phyloP scores from a whole-genome alignment of 2,113 vertebrate species.

The Halichoeres trimaculatus region DNA sequence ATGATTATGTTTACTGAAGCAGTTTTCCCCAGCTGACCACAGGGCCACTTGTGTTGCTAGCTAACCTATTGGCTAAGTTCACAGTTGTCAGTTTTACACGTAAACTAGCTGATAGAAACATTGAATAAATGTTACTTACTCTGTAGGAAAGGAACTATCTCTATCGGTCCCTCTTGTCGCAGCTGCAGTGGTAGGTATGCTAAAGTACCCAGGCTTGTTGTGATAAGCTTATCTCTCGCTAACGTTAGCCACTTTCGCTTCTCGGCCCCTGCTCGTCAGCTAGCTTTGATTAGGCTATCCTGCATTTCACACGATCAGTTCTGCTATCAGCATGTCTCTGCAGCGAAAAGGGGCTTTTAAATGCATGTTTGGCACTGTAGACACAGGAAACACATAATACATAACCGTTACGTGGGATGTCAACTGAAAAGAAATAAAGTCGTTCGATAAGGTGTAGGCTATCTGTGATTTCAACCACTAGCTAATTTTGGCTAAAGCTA shows the following conservation, averaged over 20 bases:
- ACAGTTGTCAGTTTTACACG: slow-evolving; percentile 40
- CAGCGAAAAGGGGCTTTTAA: slow-evolving; percentile 65
- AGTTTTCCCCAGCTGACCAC: neutral
- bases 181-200: slow-evolving; percentile 30
- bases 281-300: slow-evolving; percentile 67
- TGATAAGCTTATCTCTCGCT: slow-evolving; percentile 53
- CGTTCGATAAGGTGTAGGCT: slow-evolving; percentile 6
- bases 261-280: slow-evolving; percentile 65
- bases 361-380: slow-evolving; percentile 74
- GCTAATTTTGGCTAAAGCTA: slow-evolving; percentile 80
- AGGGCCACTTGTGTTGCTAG: slow-evolving; percentile 28
- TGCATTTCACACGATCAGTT: slow-evolving; percentile 77
- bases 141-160: slow-evolving; percentile 2
- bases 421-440: slow-evolving; percentile 9
- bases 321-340: slow-evolving; percentile 74
- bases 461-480: slow-evolving; percentile 34
- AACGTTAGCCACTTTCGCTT: slow-evolving; percentile 67
- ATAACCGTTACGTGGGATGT: neutral
- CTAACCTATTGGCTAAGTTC: slow-evolving; percentile 48
- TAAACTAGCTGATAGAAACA: slow-evolving; percentile 13
- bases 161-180: slow-evolving; percentile 22
- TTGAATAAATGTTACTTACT: slow-evolving; percentile 62
- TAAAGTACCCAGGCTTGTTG: slow-evolving; percentile 36
- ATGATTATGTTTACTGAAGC: neutral
- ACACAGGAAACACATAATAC: slow-evolving; percentile 6